Evolutionary conservation across 2,113 vertebrate species (phyloP), one percentile per base, ranked within the genome.

Genomic region (Heterochromis multidens): DNA sequence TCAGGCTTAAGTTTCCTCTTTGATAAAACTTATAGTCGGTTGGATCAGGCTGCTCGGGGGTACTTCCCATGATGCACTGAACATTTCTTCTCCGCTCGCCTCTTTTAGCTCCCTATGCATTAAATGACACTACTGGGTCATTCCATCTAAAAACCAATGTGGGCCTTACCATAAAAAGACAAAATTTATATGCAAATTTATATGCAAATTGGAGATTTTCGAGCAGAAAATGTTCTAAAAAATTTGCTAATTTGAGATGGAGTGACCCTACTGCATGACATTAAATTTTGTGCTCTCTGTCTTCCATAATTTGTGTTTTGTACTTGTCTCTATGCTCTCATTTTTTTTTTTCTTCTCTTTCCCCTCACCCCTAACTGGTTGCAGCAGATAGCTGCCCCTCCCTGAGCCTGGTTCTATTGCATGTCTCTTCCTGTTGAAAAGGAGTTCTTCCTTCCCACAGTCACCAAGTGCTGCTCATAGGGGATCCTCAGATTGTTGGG

Each of bases 311-410:
- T 27, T 49, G 12, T 49, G 2, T 49, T 72, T 72, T 19, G 27
- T 49, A 40, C 40, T 12, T 21, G 3, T 13, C 67, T 52, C 37
- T 43, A 7, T 43, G 0, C 63, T 67, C 65, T 49, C 25, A 7
- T 46, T 46, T 19, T 65, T 14, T n/a, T 2, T 2, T 1, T 2
- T 11, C 10, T 29, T 21, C 6, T 72, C 16, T 72, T 72, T 72
- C 43, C 0, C 16, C 17, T 49, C 0, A 29, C 17, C 5, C 12
- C 14, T 43, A 72, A 29, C 43, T 23, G 27, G 65, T 29, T 1
- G 19, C 1, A 6, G 65, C 40, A 49, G 46, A 49, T 29, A 40
- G 65, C 4, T 43, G 11, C 40, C 11, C 11, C 12, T 43, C 40
- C 11, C 40, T 72, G 16, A 29, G 29, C 67, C 43, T 49, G 0